Base-by-base conservation (phyloP, 2,888 invertebrate genomes). In the Nasonovia ribisnigri region DNA sequence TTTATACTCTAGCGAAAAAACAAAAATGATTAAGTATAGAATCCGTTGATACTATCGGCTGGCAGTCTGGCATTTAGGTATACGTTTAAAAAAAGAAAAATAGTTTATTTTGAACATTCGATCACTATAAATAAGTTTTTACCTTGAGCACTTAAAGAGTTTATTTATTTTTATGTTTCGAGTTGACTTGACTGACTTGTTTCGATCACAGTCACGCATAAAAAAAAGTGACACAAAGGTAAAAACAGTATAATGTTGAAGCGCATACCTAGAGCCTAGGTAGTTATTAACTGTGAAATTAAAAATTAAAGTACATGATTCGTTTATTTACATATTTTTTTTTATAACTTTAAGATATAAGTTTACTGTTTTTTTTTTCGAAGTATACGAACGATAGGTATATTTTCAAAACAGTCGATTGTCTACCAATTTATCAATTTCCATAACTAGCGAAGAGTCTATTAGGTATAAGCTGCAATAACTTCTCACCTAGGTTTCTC, bases 61-160 rank as follows among this genome's bases (percentile, higher is more conserved):
- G 36, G 36, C 77, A 77, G 36, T 77, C 77, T 36, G 36, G 36
- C 77, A 36, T 77, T 77, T 86, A 86, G 29, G 29, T 43, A 16
- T 16, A 46, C 16, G 26, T 51, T 51, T 51, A 36, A 88, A 88
- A 51, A n/a, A 51, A 54, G 11, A 42, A 88, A 36, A n/a, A 88
- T 24, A 54, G 24, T 88, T 88, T 51, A 88, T 88, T 88, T 88
- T 54, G 16, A 88, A 26, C 36, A 88, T 54, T 88, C 36, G 24
- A 88, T 88, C 36, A 24, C 36, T 88, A 88, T 51, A 36, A 36
- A 88, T 88, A 88, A 4, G 48, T 46, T 46, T 86, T 86, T 43
- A 86, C 86, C 86, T 86, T 86, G 86, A 46, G 26, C 43, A 86
- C 86, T 57, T 10, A 57, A 8, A 8, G 57, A 36, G 5, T 84